These are phyloP conservation scores for Melanocharis versteri DNA, from an alignment of 2,113 vertebrate genomes.

Conservation along the genomic window DNA sequence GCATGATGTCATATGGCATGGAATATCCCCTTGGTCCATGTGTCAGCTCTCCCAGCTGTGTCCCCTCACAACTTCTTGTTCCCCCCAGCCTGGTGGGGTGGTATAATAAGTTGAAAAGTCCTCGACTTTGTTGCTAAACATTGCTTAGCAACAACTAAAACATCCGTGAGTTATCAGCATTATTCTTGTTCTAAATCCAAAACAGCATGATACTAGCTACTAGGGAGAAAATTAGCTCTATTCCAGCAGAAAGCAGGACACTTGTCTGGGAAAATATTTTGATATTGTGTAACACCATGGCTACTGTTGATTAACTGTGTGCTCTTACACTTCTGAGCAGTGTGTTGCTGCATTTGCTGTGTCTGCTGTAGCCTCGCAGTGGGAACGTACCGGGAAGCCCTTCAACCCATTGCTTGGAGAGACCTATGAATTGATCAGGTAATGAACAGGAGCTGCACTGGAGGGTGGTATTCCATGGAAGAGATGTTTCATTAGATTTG, in stretches of 20 bases:
- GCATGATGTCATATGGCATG: not conserved
- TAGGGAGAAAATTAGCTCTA: not conserved
- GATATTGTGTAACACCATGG: not conserved
- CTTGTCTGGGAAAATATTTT: not conserved
- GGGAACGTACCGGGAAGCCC: constrained; percentile 96
- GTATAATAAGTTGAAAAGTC: not conserved
- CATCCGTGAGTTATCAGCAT: not conserved
- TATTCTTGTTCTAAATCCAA: not conserved
- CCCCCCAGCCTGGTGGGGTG: not conserved
- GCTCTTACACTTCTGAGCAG: constrained; percentile 57
- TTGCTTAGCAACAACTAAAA: not conserved
- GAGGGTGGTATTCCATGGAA: not conserved
- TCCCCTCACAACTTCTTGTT: not conserved
- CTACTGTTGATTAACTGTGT: not conserved
- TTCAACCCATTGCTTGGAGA: constrained; percentile 97
- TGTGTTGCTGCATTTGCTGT: constrained; percentile 96
- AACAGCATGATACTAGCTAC: not conserved
- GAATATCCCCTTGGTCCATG: not conserved
- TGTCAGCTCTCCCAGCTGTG: not conserved
- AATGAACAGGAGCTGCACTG: not conserved
- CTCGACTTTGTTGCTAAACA: not conserved
- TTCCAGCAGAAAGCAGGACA: not conserved
- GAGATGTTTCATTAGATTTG: not conserved
- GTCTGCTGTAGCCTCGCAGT: constrained; percentile 96
- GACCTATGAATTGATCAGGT: constrained; percentile 94